phyloP scores from a whole-genome alignment of 2,888 invertebrate species.

The Parascotia fuliginaria region DNA sequence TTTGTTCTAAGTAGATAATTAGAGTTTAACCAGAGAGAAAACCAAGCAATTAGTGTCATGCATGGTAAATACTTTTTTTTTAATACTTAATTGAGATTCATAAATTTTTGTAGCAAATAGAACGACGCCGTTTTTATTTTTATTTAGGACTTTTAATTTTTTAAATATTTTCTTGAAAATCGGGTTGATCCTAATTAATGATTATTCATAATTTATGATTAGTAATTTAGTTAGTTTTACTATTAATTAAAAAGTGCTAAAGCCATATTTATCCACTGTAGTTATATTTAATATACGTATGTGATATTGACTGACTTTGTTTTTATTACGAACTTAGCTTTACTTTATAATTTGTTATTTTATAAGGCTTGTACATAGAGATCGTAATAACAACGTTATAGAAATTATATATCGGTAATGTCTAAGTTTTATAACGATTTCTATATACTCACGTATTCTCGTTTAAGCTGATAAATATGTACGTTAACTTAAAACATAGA shows the following conservation, averaged over 20 bases:
- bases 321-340: constrained; percentile 30
- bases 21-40: too few species aligned
- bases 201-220: too few species aligned
- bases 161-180: too few species aligned
- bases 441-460: constrained; percentile 8
- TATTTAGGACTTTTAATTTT: too few species aligned
- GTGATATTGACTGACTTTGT: constrained; percentile 60
- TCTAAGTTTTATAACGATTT: background rate
- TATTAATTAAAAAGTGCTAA: constrained; percentile 10
- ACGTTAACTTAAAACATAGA: background rate
- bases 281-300: constrained; percentile 34
- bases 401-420: background rate
- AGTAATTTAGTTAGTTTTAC: background rate
- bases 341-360: constrained; percentile 33
- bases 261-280: constrained; percentile 35
- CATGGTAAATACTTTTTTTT: too few species aligned
- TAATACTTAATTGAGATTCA: too few species aligned
- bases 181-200: too few species aligned
- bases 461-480: constrained; percentile 20
- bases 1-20: too few species aligned
- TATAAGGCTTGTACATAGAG: constrained; percentile 11
- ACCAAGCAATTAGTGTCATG: too few species aligned
- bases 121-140: too few species aligned
- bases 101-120: too few species aligned
- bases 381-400: background rate